Evolutionary conservation across 1,140 invertebrate species (phyloP), one percentile per base, ranked within the genome.

Genomic region (Heliconius melpomene): DNA sequence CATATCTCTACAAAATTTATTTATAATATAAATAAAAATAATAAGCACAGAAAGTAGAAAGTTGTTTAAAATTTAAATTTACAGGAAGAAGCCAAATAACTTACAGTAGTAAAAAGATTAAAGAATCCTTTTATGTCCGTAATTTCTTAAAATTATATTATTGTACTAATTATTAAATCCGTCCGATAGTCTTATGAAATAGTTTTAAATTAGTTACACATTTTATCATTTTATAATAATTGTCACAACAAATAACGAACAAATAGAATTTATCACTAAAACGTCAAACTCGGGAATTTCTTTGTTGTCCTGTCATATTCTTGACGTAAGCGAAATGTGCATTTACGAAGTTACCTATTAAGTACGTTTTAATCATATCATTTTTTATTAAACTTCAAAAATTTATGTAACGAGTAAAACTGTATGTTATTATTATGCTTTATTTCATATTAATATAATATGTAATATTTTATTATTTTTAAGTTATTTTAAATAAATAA

Each of bases 61-160:
- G 7, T 29, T 50, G 11, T 70, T 16, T 23, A 40, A 77, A 18
- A 60, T 20, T 66, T 66, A 38, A 32, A 38, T 32, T 32, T 36
- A 70, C 20, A 40, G 20, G 18, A 66, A 66, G 26, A 66, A 66
- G 60, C 60, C 38, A 38, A 20, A 72, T 72, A 77, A 77, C 75
- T 77, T 82, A 36, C 72, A 78, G 74, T 20, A 50, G 74, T 75
- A 52, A 52, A 32, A 29, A 23, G 46, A 16, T 54, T 32, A 76
- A 76, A 72, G 32, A 71, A 29, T 50, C 77, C 75, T 82, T 81
- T 81, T 75, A 72, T 7, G 66, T 82, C 60, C 60, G 60, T 66
- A 26, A 66, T 26, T 66, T 29, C 3, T 29, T 66, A 3, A 3
- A 66, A 26, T 66, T 13, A 26, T 66, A 66, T 66, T 26, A 16